Evolutionary conservation across 2,797 vertebrate genomes (phyloP), one percentile per base, ranked within the genome.

Genomic region (Lutjanus argentimaculatus): DNA sequence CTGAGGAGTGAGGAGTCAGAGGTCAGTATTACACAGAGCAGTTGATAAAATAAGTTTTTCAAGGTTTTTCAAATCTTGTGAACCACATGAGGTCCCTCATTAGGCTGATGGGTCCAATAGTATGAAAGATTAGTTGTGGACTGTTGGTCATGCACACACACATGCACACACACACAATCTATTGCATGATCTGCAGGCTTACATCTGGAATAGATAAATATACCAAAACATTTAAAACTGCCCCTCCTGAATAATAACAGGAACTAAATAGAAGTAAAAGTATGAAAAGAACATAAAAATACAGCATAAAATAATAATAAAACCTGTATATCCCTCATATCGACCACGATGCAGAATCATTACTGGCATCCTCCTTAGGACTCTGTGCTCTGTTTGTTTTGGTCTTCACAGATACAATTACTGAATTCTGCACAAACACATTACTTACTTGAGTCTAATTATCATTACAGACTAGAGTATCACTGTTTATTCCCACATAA

Each of bases 331-430:
- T 36, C 30, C 6, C 30, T 36, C 7, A 69, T 72, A 69, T 64
- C 5, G 2, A 62, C 63, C 16, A 36, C 11, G 51, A 15, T 30
- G 66, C 52, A 64, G 46, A 75, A 75, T 72, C 64, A 82, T 79
- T 13, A 62, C 21, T 48, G 19, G 19, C n/a, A 16, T 78, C 43
- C 55, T 72, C 63, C 22, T 19, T 46, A 36, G 57, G 55, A 64
- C 61, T 59, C 30, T 12, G 17, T 62, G 21, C 46, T 70, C 67
- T 51, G 9, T 77, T 77, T 79, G 45, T 45, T 82, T 81, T 83
- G 17, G 7, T 76, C 81, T 75, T 42, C 52, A 62, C 51, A 78
- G 67, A 75, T n/a, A 77, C 46, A 83, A 85, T 85, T 79, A 81
- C 42, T 51, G 45, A 57, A 72, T 65, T 21, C 64, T 66, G 30